Percentiles rank a stretch among this genome's conserved stretches.
Conservation (phyloP, 1,140 invertebrate species). For the Penaeus japonicus region DNA sequence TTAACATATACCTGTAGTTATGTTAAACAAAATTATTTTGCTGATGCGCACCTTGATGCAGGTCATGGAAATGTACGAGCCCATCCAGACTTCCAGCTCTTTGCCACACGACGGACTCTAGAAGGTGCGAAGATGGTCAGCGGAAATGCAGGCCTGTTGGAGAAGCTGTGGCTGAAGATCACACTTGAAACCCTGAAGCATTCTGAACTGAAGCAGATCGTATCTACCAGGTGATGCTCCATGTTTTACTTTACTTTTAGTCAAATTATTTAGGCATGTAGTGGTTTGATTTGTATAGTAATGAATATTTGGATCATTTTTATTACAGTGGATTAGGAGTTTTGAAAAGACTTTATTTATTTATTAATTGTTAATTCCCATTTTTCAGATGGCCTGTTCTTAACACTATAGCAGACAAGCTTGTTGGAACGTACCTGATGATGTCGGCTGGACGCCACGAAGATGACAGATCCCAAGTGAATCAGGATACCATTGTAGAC, state of each 20-base stretch:
- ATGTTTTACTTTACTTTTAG: no score
- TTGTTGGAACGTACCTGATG: slow-evolving; percentile 85
- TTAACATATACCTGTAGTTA: not conserved
- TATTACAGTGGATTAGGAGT: no score
- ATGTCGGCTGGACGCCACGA: slow-evolving; percentile 77
- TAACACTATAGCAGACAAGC: slow-evolving; percentile 76
- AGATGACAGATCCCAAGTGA: slow-evolving; percentile 33
- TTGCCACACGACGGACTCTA: slow-evolving; percentile 83
- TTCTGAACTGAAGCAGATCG: slow-evolving; percentile 76
- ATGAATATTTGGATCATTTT: not conserved
- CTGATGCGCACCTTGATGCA: not conserved
- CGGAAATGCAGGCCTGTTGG: slow-evolving; percentile 61
- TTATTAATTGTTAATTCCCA: slow-evolving; percentile 30
- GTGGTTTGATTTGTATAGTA: no score
- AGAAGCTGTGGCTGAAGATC: slow-evolving; percentile 82
- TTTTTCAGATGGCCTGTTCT: slow-evolving; percentile 74
- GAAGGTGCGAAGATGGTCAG: slow-evolving; percentile 42
- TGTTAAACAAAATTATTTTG: not conserved
- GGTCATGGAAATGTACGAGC: slow-evolving; percentile 80
- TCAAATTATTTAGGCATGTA: no score
- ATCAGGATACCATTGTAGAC: not conserved
- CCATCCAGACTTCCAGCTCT: slow-evolving; percentile 87
- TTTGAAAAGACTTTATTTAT: not conserved
- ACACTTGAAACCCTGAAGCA: slow-evolving; percentile 80
- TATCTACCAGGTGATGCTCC: slow-evolving; percentile 61